These are phyloP conservation scores for Chaunax sp. DNA, from an alignment of 2,797 vertebrate genomes.

Conservation along the genomic window DNA sequence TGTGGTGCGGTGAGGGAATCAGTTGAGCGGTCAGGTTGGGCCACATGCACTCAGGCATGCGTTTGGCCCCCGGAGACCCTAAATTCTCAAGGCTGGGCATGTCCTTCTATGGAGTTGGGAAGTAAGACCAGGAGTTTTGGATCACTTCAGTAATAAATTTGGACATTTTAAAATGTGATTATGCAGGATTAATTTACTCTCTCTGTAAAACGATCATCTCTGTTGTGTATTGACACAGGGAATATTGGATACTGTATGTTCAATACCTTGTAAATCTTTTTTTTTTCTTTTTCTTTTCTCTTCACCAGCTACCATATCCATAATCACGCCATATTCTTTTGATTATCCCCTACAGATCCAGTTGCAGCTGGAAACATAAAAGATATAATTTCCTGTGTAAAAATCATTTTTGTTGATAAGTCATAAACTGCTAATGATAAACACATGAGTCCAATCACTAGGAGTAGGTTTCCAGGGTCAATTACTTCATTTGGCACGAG, in stretches of 20 bases:
- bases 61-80: conserved; percentile 52
- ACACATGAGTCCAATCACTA: neutral
- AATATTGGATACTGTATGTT: neutral
- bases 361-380: conserved; percentile 54
- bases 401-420: no score
- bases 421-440: neutral
- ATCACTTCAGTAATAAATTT: conserved; percentile 19
- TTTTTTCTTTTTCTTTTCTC: conserved; percentile 1
- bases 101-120: conserved; percentile 58
- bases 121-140: neutral
- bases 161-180: conserved; percentile 32
- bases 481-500: no score
- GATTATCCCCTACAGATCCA: conserved; percentile 30
- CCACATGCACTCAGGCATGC: conserved; percentile 46
- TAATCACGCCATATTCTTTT: conserved; percentile 11
- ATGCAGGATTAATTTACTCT: conserved; percentile 14
- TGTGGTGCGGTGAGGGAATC: conserved; percentile 45
- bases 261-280: conserved; percentile 3
- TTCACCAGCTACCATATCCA: conserved; percentile 10
- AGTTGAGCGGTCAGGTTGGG: conserved; percentile 46
- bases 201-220: conserved; percentile 5
- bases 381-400: conserved; percentile 2
- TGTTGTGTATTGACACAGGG: neutral
- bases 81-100: conserved; percentile 40
- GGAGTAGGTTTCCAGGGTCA: conserved; percentile 18